phyloP scores from a whole-genome alignment of 2,797 vertebrate genomes.

The Molothrus ater region DNA sequence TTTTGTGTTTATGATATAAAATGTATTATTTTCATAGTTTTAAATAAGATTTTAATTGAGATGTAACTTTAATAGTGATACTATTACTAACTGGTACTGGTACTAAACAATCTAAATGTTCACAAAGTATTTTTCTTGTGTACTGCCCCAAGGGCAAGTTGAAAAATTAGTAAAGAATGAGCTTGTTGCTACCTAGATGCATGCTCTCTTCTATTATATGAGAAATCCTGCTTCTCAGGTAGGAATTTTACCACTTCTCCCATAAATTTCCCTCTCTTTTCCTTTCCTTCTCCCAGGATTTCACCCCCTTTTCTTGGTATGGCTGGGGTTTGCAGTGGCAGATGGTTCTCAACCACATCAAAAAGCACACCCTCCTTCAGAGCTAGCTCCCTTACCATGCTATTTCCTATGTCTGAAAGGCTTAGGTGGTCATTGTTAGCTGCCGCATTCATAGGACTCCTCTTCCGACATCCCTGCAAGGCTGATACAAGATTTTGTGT shows the following conservation, averaged over 20 bases:
- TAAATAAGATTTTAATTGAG: not conserved
- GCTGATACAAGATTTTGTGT: not conserved
- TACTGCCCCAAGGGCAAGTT: not conserved
- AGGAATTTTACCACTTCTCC: not conserved
- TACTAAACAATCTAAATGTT: not conserved
- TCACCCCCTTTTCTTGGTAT: not conserved
- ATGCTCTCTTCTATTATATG: not conserved
- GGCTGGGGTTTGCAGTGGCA: not conserved
- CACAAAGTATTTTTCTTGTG: not conserved
- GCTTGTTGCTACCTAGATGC: not conserved
- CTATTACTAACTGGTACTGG: not conserved
- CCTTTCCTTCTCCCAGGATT: not conserved
- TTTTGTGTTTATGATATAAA: not conserved
- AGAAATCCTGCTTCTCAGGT: not conserved
- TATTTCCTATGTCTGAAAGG: not conserved
- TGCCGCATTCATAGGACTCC: not conserved
- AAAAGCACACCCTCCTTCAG: accelerated
- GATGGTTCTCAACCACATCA: not conserved
- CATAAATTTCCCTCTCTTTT: not conserved
- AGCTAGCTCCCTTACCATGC: not conserved
- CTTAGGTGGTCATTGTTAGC: not conserved
- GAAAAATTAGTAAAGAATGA: not conserved
- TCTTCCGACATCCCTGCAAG: not conserved
- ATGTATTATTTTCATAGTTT: not conserved
- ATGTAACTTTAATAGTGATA: not conserved